Evolutionary conservation across 2,113 vertebrate species (phyloP), one percentile per base, ranked within the genome.

Genomic region (Alethe diademata): DNA sequence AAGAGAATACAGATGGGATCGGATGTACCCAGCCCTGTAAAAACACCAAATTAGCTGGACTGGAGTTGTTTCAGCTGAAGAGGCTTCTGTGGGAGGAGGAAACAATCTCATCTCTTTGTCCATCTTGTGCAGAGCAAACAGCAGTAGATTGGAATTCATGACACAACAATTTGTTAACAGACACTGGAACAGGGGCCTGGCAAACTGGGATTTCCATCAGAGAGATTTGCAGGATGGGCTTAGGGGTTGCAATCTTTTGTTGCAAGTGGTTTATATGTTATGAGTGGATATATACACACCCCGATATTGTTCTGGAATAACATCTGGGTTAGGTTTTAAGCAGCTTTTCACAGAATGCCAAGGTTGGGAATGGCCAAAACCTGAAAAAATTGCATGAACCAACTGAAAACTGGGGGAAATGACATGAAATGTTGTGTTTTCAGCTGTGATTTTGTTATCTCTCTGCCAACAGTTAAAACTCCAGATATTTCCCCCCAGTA

Each of bases 81-180:
- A 81, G 89, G 80, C 61, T 81, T 64, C 78, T 61, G 45, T 6
- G 62, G 78, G 48, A 84, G 90, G 16, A 78, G 57, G 78, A 76
- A 93, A 94, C 62, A 82, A 92, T 78, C 51, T 48, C 24, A 65
- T 54, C 66, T 26, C 92, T 90, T 85, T 94, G 88, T 96, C 82
- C 54, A 10, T 19, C 78, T 14, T 33, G 26, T 19, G 51, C 43
- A 86, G 70, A 86, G 56, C 75, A 84, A 85, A 75, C 69, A 81
- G 23, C 48, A 73, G 36, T 1, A 31, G 62, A 17, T 7, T 78
- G 65, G 73, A 94, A 88, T 79, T 88, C 85, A 26, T 42, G 67
- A 45, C 9, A 23, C 45, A 58, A 33, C 81, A 58, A 48, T 53
- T 82, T 61, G 48, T 35, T 56, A 67, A 8, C 40, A 74, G 40